A percentile compares a stretch with the other conserved stretches of the same genome.
phyloP scores from a whole-genome alignment of 2,113 vertebrate genomes.

The Hipposideros armiger region DNA sequence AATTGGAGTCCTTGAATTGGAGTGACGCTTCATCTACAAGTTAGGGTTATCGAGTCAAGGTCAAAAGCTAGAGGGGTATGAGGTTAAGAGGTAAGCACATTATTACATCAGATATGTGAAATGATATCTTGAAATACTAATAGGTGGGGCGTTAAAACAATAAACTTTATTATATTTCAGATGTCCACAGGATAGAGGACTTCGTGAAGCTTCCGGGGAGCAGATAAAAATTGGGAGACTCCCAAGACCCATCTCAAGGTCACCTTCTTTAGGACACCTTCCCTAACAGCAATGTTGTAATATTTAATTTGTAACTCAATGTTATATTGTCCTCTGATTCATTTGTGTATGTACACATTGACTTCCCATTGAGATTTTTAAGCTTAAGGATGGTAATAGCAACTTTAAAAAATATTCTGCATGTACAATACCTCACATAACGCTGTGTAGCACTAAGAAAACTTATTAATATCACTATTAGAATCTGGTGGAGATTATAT shows the following conservation, averaged over 20 bases:
- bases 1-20: background rate
- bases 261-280: background rate
- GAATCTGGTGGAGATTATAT: constrained; percentile 11
- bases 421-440: background rate
- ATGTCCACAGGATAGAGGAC: background rate
- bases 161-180: constrained; percentile 41
- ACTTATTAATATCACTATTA: constrained; percentile 28
- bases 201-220: background rate
- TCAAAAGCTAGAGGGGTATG: background rate
- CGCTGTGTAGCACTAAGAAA: background rate
- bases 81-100: background rate
- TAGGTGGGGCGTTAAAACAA: background rate
- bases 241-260: background rate
- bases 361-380: constrained; percentile 25
- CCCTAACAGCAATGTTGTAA: background rate
- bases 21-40: background rate
- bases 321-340: background rate
- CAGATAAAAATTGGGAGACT: constrained; percentile 24
- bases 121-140: constrained; percentile 5
- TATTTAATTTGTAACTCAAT: constrained; percentile 31
- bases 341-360: background rate
- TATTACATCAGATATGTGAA: background rate
- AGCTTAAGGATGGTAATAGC: background rate
- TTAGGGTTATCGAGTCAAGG: background rate
- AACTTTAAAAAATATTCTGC: constrained; percentile 16